Percentiles rank a stretch among this genome's conserved stretches.
Evolutionary conservation across 2,797 vertebrate genomes (phyloP).

Genomic region (Harpagifer antarcticus): DNA sequence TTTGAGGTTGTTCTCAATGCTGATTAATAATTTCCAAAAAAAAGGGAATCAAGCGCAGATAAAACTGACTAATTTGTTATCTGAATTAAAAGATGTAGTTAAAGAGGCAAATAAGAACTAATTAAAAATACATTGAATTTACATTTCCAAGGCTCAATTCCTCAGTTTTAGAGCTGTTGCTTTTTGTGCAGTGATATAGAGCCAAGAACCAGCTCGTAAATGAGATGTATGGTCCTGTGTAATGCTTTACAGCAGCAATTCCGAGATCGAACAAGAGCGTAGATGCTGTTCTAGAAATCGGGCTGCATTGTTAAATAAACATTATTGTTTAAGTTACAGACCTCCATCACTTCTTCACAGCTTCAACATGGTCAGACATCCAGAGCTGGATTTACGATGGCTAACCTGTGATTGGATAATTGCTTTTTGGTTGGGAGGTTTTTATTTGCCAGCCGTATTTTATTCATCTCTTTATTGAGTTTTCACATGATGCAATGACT

Average conservation of each 20-base stretch:
- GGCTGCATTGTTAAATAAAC: too few relatives aligned
- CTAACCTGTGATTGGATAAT: neutral
- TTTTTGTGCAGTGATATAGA: constrained; percentile 1
- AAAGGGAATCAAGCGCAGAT: neutral
- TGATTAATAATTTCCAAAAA: neutral
- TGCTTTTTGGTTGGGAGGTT: neutral
- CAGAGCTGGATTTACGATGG: neutral
- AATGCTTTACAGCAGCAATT: too few relatives aligned
- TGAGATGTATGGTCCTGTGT: constrained; percentile 14
- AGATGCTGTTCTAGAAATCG: too few relatives aligned
- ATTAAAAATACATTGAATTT: too few relatives aligned
- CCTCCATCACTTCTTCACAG: neutral
- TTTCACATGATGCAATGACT: neutral
- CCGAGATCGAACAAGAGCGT: too few relatives aligned
- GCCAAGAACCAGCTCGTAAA: constrained; percentile 1
- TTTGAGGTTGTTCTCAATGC: neutral
- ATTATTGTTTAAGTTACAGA: neutral
- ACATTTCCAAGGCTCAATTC: neutral
- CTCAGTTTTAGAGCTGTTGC: neutral
- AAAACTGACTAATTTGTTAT: neutral
- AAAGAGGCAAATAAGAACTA: neutral
- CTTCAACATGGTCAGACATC: neutral
- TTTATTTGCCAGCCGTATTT: neutral
- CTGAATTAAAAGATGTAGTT: neutral
- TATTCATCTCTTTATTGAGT: constrained; percentile 8